A percentile compares a stretch with the other conserved stretches of the same genome.
Conservation (phyloP, 2,888 invertebrate genomes). For the Tupiocoris notatus region DNA sequence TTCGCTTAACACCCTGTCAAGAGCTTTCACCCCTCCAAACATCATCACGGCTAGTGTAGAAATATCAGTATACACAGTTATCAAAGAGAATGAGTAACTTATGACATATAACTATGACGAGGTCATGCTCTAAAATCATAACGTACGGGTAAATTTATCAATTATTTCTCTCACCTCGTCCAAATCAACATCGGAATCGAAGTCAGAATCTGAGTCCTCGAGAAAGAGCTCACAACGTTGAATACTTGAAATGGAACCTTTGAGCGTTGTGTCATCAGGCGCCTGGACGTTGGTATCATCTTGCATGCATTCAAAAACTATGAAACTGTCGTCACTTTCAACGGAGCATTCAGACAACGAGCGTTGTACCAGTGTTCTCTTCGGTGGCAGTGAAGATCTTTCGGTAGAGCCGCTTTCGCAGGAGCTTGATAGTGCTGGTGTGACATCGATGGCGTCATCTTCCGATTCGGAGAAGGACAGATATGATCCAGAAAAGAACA, state of each 20-base stretch:
- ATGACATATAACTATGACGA: too few species aligned
- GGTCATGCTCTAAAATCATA: too few species aligned
- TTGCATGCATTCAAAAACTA: constrained; percentile 49
- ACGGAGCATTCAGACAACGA: constrained; percentile 50
- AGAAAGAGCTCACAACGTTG: background rate
- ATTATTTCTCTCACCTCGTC: constrained; percentile 43
- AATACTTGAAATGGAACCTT: constrained; percentile 15
- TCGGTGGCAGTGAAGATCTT: background rate
- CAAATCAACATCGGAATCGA: constrained; percentile 34
- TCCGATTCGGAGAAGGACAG: constrained; percentile 10
- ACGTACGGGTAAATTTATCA: too few species aligned
- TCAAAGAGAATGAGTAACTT: too few species aligned
- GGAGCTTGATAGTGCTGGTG: constrained; percentile 11
- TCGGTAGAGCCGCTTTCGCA: constrained; percentile 13
- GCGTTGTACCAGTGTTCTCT: constrained; percentile 4
- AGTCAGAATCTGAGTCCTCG: constrained; percentile 34
- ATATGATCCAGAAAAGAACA: background rate
- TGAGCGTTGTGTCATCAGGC: constrained; percentile 11
- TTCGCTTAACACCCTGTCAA: too few species aligned
- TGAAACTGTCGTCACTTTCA: constrained; percentile 51
- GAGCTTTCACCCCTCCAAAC: too few species aligned
- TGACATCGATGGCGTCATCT: background rate
- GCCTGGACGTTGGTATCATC: constrained; percentile 20
- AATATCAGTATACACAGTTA: too few species aligned
- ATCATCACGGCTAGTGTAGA: too few species aligned